Base-by-base conservation (phyloP, 1,140 invertebrate species). In the Papilio polyxenes region DNA sequence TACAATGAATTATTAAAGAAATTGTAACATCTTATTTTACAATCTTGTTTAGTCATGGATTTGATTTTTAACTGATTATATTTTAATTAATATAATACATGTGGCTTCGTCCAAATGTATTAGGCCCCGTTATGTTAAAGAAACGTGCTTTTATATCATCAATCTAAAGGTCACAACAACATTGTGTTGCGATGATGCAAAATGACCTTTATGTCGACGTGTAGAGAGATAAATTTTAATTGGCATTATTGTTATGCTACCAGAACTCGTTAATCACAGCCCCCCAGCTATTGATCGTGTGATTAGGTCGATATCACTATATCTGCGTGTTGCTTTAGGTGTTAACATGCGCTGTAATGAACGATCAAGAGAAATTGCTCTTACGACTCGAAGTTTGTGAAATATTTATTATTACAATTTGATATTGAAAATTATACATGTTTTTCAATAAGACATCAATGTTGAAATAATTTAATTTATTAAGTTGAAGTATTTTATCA, bases 91-190 rank as follows among this genome's bases (percentile, higher is more conserved):
- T 15, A 40, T 65, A 40, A 20, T 37, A 37, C 10, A 10, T 23
- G 10, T 65, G 20, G 31, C 20, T 65, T 31, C 23, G 17, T 23
- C 8, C 59, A 62, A 65, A 65, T 15, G 37, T 31, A 72, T 72
- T 72, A 72, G 65, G 13, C 65, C 11, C 59, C 69, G 81, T 77
- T 81, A 59, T 51, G 23, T 80, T 80, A 83, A 83, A 83, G 75
- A 84, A 79, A 20, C 20, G 74, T 53, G 44, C 23, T 51, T 49
- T 76, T 76, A 56, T 81, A 85, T 82, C 83, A 83, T 79, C 74
- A 53, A 81, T 56, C 53, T 76, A 85, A 85, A 85, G 82, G 84
- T 83, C 80, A 74, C 37, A 77, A 65, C 59, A 76, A 48, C 82
- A 81, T 75, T 72, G 69, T 79, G 74, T 49, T 75, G 65, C 13